These are phyloP conservation scores for Stegodyphus mimosarum DNA, from an alignment of 1,140 invertebrate genomes.

Conservation along the genomic window DNA sequence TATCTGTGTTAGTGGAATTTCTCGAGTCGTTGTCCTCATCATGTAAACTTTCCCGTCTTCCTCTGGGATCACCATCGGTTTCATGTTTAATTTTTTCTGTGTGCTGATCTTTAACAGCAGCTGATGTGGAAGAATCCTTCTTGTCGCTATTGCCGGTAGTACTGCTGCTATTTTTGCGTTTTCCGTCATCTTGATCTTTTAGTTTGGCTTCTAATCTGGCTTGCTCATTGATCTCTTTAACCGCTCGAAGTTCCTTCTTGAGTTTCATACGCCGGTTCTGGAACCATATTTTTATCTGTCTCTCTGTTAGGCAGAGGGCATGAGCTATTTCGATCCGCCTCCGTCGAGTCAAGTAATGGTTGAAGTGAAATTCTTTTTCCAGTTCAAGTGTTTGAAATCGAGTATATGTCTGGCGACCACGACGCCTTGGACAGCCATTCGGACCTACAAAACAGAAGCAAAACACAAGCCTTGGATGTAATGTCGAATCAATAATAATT, in stretches of 20 bases:
- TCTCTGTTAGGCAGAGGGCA: slow-evolving; percentile 93
- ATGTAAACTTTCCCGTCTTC: slow-evolving; percentile 39
- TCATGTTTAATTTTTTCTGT: slow-evolving; percentile 48
- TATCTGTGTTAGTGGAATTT: slow-evolving; percentile 60
- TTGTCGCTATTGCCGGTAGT: slow-evolving; percentile 14
- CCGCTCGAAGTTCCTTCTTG: slow-evolving; percentile 93
- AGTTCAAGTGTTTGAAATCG: slow-evolving; percentile 93
- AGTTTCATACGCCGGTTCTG: slow-evolving; percentile 98
- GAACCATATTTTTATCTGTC: slow-evolving; percentile 98
- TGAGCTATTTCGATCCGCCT: slow-evolving; percentile 97
- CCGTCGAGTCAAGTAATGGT: slow-evolving; percentile 94
- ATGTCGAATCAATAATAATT: no score
- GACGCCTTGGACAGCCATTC: slow-evolving; percentile 91
- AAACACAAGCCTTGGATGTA: no score
- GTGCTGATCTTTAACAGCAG: slow-evolving; percentile 30
- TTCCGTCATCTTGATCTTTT: slow-evolving; percentile 81
- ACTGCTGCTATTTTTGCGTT: slow-evolving; percentile 48
- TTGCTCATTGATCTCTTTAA: slow-evolving; percentile 95
- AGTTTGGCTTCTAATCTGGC: slow-evolving; percentile 89
- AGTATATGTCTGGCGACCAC: slow-evolving; percentile 96
- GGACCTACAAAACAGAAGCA: slow-evolving; percentile 79
- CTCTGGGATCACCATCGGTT: slow-evolving; percentile 39
- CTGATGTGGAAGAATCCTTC: slow-evolving; percentile 33
- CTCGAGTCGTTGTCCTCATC: slow-evolving; percentile 55
- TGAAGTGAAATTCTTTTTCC: slow-evolving; percentile 99